A percentile compares a stretch with the other conserved stretches of the same genome.
Conservation (phyloP, 2,888 invertebrate genomes). For the Nyleta sp. region DNA sequence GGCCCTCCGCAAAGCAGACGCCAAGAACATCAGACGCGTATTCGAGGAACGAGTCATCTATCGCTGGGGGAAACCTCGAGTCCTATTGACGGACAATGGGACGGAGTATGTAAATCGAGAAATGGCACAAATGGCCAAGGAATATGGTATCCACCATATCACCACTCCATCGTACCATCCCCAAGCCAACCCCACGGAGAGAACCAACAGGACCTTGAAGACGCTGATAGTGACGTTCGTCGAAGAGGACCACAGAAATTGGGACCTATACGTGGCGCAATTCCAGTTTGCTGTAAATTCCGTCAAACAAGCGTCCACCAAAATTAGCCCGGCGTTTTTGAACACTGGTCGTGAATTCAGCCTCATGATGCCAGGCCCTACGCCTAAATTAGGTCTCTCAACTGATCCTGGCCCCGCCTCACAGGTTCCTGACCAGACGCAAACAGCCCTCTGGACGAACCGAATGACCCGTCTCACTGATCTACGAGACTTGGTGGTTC, state of each 20-base stretch:
- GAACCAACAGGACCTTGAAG: neutral
- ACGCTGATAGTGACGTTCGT: neutral
- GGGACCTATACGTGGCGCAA: neutral
- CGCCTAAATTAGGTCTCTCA: too few species aligned
- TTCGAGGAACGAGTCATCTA: neutral
- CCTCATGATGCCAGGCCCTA: too few species aligned
- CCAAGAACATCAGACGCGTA: neutral
- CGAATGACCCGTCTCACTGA: too few species aligned
- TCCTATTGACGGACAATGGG: constrained; percentile 12
- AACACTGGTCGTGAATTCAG: too few species aligned
- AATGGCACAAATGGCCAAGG: neutral
- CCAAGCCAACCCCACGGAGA: constrained; percentile 9
- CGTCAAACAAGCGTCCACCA: neutral
- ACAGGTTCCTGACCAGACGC: too few species aligned
- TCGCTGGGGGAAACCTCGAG: constrained; percentile 8
- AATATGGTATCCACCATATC: neutral
- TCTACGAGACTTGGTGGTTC: too few species aligned
- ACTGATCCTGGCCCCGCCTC: too few species aligned
- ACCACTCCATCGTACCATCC: constrained; percentile 1
- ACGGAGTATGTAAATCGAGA: constrained; percentile 10
- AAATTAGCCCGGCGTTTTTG: neutral
- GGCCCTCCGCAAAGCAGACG: neutral
- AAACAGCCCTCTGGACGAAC: too few species aligned
- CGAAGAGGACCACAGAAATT: neutral
- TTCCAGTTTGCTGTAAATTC: constrained; percentile 4